Conservation (phyloP, 2,113 vertebrate species). For the Cercopithecus mona region DNA sequence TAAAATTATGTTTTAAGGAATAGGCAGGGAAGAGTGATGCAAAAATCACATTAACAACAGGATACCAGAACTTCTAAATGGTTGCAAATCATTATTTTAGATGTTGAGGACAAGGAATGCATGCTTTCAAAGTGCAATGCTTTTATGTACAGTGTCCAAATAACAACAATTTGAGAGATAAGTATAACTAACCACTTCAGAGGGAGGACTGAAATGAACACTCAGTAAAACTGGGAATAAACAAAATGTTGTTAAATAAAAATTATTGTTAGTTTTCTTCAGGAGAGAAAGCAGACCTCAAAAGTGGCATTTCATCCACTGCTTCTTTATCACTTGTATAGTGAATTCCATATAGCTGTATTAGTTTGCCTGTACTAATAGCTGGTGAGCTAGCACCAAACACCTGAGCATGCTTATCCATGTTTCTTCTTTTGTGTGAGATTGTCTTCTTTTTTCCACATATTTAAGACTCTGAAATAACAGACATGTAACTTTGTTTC, state of each 20-base stretch:
- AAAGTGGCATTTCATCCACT: neutral
- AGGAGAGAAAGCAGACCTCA: neutral
- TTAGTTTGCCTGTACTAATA: neutral
- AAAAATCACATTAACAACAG: slow-evolving; percentile 21
- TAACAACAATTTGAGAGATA: neutral
- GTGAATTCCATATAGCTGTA: neutral
- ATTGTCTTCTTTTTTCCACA: neutral
- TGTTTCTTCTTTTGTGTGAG: neutral
- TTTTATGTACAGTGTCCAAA: neutral
- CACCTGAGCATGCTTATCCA: neutral
- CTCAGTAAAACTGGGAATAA: slow-evolving; percentile 16
- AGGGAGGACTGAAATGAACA: neutral
- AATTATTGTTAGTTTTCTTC: slow-evolving; percentile 6
- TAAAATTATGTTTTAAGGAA: slow-evolving; percentile 46
- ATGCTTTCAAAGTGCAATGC: neutral
- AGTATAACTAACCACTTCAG: neutral
- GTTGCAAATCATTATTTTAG: slow-evolving; percentile 10
- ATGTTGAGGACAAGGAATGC: neutral
- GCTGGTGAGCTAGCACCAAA: neutral
- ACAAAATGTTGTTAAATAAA: slow-evolving; percentile 1
- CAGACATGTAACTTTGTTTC: neutral
- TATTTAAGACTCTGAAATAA: neutral
- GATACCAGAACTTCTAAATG: neutral
- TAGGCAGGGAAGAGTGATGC: neutral
- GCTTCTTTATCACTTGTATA: neutral